Conservation (phyloP, 1,140 invertebrate genomes). For the Macrobrachium rosenbergii region DNA sequence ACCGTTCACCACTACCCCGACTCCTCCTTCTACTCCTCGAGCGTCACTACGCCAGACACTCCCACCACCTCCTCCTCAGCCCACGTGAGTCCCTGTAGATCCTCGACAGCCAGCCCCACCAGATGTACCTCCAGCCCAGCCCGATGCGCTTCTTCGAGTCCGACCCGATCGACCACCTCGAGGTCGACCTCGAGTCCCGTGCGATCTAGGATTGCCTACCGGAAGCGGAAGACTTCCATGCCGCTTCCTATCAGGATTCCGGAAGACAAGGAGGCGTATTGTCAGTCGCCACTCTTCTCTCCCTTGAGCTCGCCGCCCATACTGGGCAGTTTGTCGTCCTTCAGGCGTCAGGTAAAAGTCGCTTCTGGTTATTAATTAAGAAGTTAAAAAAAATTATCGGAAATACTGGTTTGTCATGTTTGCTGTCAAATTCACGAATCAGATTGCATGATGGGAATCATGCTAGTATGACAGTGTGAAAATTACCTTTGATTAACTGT, state of each 20-base stretch:
- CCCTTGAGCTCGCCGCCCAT: conserved; percentile 26
- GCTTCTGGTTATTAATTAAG: too few relatives aligned
- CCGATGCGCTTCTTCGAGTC: neutral
- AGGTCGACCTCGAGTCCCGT: conserved; percentile 26
- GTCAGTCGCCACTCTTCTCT: conserved; percentile 16
- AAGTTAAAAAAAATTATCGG: too few relatives aligned
- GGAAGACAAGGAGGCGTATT: conserved; percentile 36
- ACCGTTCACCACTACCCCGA: neutral
- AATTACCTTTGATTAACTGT: too few relatives aligned
- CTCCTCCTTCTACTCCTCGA: neutral
- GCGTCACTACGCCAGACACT: conserved; percentile 1
- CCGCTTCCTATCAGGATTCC: conserved; percentile 47
- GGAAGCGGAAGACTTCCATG: conserved; percentile 44
- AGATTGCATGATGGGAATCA: too few relatives aligned
- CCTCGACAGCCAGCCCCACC: too few relatives aligned
- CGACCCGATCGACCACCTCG: neutral
- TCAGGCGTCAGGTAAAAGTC: neutral
- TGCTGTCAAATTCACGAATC: too few relatives aligned
- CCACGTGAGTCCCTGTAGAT: neutral
- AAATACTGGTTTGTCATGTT: too few relatives aligned
- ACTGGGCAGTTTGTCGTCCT: neutral
- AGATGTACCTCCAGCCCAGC: neutral
- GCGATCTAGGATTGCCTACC: conserved; percentile 16
- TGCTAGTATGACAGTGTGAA: too few relatives aligned
- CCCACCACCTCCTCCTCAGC: neutral